phyloP scores from a whole-genome alignment of 2,797 vertebrate species.

The Enteromius paludinosus region DNA sequence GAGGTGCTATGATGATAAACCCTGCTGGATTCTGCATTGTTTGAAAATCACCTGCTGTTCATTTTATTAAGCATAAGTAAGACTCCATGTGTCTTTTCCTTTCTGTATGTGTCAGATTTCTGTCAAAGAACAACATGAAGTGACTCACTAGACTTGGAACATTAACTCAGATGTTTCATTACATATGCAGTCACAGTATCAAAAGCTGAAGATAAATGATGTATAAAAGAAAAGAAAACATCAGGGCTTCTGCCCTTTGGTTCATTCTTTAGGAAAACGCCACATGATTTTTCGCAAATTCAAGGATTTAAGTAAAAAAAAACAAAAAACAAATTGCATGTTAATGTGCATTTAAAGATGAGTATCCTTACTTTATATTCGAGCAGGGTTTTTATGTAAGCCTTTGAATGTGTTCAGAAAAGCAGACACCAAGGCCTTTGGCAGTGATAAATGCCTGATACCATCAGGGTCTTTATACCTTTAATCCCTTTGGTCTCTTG shows the following conservation, averaged over 20 bases:
- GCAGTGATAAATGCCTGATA: slow-evolving; percentile 48
- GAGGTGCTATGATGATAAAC: slow-evolving; percentile 40
- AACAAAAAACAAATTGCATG: not conserved
- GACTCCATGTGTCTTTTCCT: slow-evolving; percentile 1
- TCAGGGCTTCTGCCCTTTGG: not conserved
- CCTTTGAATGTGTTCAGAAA: slow-evolving; percentile 19
- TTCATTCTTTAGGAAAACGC: not conserved
- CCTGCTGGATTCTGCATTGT: slow-evolving; percentile 15
- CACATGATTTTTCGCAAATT: not conserved
- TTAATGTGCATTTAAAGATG: slow-evolving; percentile 2
- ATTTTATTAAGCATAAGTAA: not conserved
- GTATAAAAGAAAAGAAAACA: not conserved
- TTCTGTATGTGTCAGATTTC: not conserved
- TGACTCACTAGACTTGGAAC: slow-evolving; percentile 28
- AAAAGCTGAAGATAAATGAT: slow-evolving; percentile 8
- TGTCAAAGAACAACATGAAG: slow-evolving; percentile 7
- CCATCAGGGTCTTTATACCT: slow-evolving; percentile 31
- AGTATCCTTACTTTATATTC: not conserved
- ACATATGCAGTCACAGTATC: not conserved
- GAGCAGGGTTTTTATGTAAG: not conserved
- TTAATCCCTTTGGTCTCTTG: slow-evolving; percentile 39
- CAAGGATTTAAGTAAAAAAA: not conserved
- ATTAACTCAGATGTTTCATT: slow-evolving; percentile 17
- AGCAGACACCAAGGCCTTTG: slow-evolving; percentile 36
- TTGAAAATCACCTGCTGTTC: not conserved